Evolutionary conservation across 2,797 vertebrate species (phyloP), one percentile per base, ranked within the genome.

Genomic region (Hemitrygon akajei): DNA sequence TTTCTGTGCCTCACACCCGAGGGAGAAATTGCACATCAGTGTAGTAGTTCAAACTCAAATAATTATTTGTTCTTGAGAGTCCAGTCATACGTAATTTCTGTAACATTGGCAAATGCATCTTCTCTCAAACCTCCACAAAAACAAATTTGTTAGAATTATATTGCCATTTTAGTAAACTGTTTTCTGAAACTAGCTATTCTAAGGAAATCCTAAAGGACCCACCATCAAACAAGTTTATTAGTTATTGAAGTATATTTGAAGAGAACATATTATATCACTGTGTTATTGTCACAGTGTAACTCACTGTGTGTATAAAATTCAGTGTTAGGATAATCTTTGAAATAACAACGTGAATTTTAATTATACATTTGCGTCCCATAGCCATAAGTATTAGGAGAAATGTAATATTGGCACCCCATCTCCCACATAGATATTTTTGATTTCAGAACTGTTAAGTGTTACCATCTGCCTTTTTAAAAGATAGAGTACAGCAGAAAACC

Each of bases 61-160:
- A 69, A 89, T 89, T 69, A 34, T 69, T 89, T 89, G n/a, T 60
- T 37, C 86, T 89, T 89, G 86, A 89, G 86, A 89, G 66, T 89
- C 60, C 60, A 66, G 86, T 66, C 66, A 37, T 89, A 89, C 7
- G 60, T 63, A 69, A 89, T 89, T 89, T 89, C 86, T n/a, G 20
- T 89, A 18, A 89, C 18, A 18, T 89, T 89, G 63, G 63, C 86
- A 89, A 69, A 69, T 16, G 86, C 63, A 89, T 89, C 86, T 37
- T 34, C 60, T 22, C n/a, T 89, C 86, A 34, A 20, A 69, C 60
- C 47, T 89, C 7, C 30, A 20, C n/a, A 89, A 2, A 89, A 66
- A 89, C 66, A 87, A 87, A 14, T 22, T 34, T 37, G 66, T 69
- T 25, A 7, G 69, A 66, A 37, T 89, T 22, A 37, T 89, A 89